Evolutionary conservation across 1,140 invertebrate species (phyloP), one percentile per base, ranked within the genome.

Genomic region (Pseudomyrmex flavicornis): DNA sequence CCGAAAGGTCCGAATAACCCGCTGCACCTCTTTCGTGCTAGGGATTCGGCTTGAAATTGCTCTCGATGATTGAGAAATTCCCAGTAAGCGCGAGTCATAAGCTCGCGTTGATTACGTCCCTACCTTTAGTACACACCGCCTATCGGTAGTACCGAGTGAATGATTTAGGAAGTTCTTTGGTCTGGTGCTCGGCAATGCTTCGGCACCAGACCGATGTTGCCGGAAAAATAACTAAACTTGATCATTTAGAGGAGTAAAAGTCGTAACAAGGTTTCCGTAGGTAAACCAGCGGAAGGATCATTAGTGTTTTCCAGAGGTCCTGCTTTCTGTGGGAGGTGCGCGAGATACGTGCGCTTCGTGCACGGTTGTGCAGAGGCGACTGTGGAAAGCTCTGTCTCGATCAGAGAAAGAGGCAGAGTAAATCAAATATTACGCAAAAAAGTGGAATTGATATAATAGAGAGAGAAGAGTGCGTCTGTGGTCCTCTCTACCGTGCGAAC

Each of bases 71-170:
- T 96, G 96, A 97, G 97, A 97, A 97, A 97, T 97, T 97, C 96
- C 97, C 95, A 97, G 56, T 58, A 97, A 97, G 96, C 95, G 95
- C 95, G 95, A 96, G 96, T 97, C 96, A 97, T 26, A 0, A 97
- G 95, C 96, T 97, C 95, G 96, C 95, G 96, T 96, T 96, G 97
- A 97, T 96, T 97, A 97, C 95, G 97, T 97, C 97, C 96, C 96
- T 97, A 96, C 96, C 96, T 96, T 97, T 97, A 97, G 96, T 97
- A 97, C 97, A 97, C 96, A 97, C 97, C 96, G 96, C 97, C 97
- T 97, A 97, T 97, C 97, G 97, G 97, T 97, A 97, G 96, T 97
- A 97, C 97, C 96, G 97, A 97, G 97, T 96, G 97, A 97, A 96
- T 96, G 96, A 95, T 96, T 96, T 96, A 96, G 96, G 96, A 96